Conservation (phyloP, 2,888 invertebrate species). For the Drosophila subsilvestris region DNA sequence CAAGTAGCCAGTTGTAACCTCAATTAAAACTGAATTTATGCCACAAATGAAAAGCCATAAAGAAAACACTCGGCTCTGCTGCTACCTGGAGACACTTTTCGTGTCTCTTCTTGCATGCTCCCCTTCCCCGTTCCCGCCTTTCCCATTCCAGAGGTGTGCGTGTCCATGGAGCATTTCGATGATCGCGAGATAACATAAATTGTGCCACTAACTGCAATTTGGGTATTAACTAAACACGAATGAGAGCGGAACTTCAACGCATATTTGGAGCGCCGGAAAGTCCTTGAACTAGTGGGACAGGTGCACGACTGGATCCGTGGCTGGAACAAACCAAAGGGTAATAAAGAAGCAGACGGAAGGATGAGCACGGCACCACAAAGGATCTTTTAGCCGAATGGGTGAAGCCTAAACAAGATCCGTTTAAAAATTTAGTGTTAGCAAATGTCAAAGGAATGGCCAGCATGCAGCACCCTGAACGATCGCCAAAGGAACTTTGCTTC, state of each 20-base stretch:
- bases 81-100: conserved; percentile 35
- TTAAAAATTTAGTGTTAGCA: too few species aligned
- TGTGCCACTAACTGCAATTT: conserved; percentile 59
- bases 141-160: conserved; percentile 50
- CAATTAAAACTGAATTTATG: conserved; percentile 58
- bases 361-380: background rate
- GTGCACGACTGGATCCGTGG: conserved; percentile 4
- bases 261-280: conserved; percentile 6
- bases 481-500: too few species aligned
- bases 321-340: background rate
- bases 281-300: conserved; percentile 30
- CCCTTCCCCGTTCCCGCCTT: conserved; percentile 4
- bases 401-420: too few species aligned
- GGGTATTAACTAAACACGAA: conserved; percentile 46
- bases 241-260: conserved; percentile 47
- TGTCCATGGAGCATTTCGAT: conserved; percentile 50
- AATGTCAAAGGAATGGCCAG: too few species aligned
- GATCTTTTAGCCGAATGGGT: background rate
- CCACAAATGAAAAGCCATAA: conserved; percentile 32
- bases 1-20: conserved; percentile 40
- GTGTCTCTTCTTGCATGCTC: conserved; percentile 2
- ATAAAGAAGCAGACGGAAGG: background rate
- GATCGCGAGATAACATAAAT: conserved; percentile 55
- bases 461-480: too few species aligned
- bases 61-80: conserved; percentile 25